Base-by-base conservation (phyloP, 2,113 vertebrate species). In the Dunckerocampus dactyliophorus region DNA sequence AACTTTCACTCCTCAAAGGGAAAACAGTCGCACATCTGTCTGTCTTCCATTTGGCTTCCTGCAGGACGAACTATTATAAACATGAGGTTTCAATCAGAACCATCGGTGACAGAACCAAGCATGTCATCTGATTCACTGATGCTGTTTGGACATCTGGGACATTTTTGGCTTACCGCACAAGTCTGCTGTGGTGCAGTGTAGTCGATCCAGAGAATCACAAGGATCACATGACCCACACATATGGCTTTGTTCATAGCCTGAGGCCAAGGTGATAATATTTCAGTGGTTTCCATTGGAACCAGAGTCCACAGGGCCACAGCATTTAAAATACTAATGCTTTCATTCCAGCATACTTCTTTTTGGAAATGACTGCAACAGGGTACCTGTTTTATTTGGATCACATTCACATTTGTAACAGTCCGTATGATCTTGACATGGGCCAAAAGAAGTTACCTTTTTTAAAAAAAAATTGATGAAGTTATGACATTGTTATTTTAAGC, bases 151-250 rank as follows among this genome's bases (percentile, higher is more conserved):
- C 17, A 65, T 55, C 28, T 70, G 12, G 13, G 11, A 16, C 46
- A 22, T 17, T 50, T 72, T 74, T 76, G 51, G 67, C 37, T 71
- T 37, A 56, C 63, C 37, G 37, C 31, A 67, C 59, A 46, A 24
- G 50, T 65, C 42, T 58, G 53, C 58, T 70, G 60, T 69, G 61
- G 47, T 65, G 72, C 69, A 74, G 71, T 65, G 54, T 76, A 42
- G 13, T 55, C 55, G 6, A 42, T 59, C 67, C 65, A 67, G 56
- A 69, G 39, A 81, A 55, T 48, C 37, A 43, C 54, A 56, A 28
- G 66, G 66, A 77, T 88, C 83, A 80, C 67, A 75, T 85, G 81
- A 77, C 66, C 17, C 47, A 16, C 67, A 72, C 79, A 85, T 77
- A 69, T 80, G 74, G 79, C 73, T 65, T 45, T 47, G 60, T 74